Evolutionary conservation across 2,888 invertebrate genomes (phyloP).

Genomic region (Drosophila koepferae): DNA sequence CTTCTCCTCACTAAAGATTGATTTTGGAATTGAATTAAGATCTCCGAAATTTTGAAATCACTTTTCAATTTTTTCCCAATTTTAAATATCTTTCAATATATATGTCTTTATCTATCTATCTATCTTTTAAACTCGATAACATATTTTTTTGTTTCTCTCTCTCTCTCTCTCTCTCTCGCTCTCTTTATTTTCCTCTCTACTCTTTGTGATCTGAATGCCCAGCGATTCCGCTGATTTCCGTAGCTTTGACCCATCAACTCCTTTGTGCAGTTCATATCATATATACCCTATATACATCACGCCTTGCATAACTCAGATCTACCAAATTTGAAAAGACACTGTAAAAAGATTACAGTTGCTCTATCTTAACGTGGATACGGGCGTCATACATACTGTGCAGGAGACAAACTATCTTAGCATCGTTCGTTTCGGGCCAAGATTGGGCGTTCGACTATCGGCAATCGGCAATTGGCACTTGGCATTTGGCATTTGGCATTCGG

Average conservation of each 20-base stretch:
- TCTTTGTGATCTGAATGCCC: conserved; percentile 28
- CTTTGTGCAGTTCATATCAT: conserved; percentile 13
- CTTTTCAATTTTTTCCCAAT: neutral
- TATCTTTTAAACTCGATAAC: conserved; percentile 11
- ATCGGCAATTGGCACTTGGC: conserved; percentile 13
- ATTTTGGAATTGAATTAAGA: conserved; percentile 4
- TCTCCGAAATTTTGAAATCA: conserved; percentile 6
- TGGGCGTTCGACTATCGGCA: conserved; percentile 5
- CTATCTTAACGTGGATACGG: conserved; percentile 7
- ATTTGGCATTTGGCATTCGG: conserved; percentile 11
- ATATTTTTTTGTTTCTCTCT: neutral
- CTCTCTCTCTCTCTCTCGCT: conserved; percentile 5
- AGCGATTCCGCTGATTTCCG: conserved; percentile 21
- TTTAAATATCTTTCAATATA: conserved; percentile 6
- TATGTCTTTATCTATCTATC: neutral
- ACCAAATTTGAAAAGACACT: neutral
- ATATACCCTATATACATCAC: conserved; percentile 1
- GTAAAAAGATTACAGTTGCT: conserved; percentile 1
- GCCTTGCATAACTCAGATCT: conserved; percentile 11
- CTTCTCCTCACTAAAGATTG: conserved; percentile 18
- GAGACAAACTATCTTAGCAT: conserved; percentile 16
- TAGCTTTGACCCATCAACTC: conserved; percentile 25
- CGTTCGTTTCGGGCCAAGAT: conserved; percentile 16
- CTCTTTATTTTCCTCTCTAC: conserved; percentile 9
- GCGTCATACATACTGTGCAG: conserved; percentile 30